Percentiles rank a stretch among this genome's conserved stretches.
Conservation (phyloP, 2,797 vertebrate species). For the Melanotaenia boesemani region DNA sequence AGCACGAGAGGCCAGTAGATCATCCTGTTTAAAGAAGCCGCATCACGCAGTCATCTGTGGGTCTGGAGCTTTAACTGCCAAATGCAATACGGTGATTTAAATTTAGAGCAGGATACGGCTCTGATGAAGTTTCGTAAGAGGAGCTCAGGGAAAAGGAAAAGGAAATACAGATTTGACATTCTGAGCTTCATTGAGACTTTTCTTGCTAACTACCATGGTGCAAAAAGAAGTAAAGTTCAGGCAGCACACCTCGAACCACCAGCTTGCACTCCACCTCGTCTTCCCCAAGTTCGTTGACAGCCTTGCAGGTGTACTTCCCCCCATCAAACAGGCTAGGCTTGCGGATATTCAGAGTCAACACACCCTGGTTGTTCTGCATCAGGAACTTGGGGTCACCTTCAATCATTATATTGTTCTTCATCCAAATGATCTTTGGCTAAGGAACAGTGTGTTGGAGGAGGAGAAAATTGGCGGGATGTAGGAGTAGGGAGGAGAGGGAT, state of each 20-base stretch:
- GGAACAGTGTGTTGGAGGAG: slow-evolving; percentile 20
- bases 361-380: slow-evolving; percentile 90
- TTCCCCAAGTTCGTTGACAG: slow-evolving; percentile 90
- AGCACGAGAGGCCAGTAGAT: slow-evolving; percentile 43
- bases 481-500: slow-evolving; percentile 1
- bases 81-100: slow-evolving; percentile 49
- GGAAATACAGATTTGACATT: slow-evolving; percentile 49
- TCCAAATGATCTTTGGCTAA: slow-evolving; percentile 91
- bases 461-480: slow-evolving; percentile 9
- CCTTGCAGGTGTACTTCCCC: slow-evolving; percentile 90
- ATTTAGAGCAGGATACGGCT: slow-evolving; percentile 23
- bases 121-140: not conserved
- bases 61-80: slow-evolving; percentile 41
- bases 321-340: slow-evolving; percentile 91
- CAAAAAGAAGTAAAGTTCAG: not conserved
- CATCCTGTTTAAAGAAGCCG: slow-evolving; percentile 37
- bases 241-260: slow-evolving; percentile 87
- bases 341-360: slow-evolving; percentile 91
- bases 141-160: slow-evolving; percentile 28
- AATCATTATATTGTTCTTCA: slow-evolving; percentile 92
- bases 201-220: not conserved
- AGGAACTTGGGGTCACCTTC: slow-evolving; percentile 89
- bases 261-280: slow-evolving; percentile 89
- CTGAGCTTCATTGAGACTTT: slow-evolving; percentile 40
- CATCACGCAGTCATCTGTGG: slow-evolving; percentile 24